A percentile compares a stretch with the other conserved stretches of the same genome.
Evolutionary conservation across 2,888 invertebrate species (phyloP).

Genomic region (Diaperis boleti): DNA sequence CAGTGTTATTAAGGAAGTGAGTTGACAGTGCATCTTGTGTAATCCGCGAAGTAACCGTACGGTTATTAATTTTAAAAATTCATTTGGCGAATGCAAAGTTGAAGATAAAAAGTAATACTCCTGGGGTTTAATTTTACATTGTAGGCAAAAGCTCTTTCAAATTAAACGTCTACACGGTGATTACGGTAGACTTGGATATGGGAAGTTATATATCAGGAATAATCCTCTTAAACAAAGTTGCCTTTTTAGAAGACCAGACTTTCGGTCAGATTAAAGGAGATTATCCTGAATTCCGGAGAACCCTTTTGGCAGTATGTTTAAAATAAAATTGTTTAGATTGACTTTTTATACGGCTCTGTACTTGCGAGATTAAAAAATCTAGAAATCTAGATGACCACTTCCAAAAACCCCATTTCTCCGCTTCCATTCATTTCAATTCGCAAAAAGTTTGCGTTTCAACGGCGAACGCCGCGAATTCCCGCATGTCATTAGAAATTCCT

Average conservation of each 20-base stretch:
- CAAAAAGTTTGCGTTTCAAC: constrained; percentile 36
- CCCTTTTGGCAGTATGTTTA: constrained; percentile 55
- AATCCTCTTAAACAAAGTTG: constrained; percentile 64
- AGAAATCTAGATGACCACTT: constrained; percentile 26
- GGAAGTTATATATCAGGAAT: constrained; percentile 63
- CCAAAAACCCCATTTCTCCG: constrained; percentile 1
- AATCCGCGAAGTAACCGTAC: constrained; percentile 21
- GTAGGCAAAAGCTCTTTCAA: constrained; percentile 54
- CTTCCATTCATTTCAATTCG: constrained; percentile 30
- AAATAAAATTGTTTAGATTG: constrained; percentile 56
- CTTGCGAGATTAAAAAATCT: constrained; percentile 34
- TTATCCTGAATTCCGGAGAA: constrained; percentile 57
- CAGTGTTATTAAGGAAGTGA: constrained; percentile 21
- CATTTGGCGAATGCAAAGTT: constrained; percentile 34
- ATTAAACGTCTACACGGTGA: constrained; percentile 60
- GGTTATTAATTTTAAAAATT: constrained; percentile 37
- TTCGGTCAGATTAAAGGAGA: constrained; percentile 59
- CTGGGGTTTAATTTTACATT: constrained; percentile 47
- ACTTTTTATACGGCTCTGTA: constrained; percentile 39
- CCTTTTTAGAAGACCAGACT: constrained; percentile 62
- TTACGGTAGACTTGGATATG: constrained; percentile 57
- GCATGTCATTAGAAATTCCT: constrained; percentile 54
- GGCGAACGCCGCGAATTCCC: constrained; percentile 40
- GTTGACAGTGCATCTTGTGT: constrained; percentile 27
- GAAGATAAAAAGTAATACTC: constrained; percentile 41